phyloP scores from a whole-genome alignment of 2,113 vertebrate genomes.

The Scopus umbretta region DNA sequence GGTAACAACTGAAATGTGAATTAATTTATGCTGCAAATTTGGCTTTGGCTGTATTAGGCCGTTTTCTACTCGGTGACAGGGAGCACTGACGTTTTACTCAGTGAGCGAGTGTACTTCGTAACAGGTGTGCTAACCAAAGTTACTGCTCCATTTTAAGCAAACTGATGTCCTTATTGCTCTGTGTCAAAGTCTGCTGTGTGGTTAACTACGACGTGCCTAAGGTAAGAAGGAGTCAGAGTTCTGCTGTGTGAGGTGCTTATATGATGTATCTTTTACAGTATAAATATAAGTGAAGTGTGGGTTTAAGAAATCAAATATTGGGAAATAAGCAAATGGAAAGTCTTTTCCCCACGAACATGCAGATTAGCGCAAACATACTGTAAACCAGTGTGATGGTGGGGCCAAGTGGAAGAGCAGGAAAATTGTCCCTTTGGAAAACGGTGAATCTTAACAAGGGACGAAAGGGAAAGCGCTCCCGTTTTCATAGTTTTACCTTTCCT shows the following conservation, averaged over 20 bases:
- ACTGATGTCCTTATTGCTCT: not conserved
- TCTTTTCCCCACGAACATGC: not conserved
- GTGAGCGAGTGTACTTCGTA: not conserved
- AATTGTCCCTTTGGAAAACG: not conserved
- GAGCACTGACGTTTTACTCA: rapidly evolving
- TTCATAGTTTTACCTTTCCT: not conserved
- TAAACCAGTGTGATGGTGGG: not conserved
- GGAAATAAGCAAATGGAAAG: not conserved
- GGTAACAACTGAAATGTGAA: not conserved
- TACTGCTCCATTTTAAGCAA: not conserved
- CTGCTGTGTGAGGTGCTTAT: not conserved
- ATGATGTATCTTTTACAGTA: rapidly evolving
- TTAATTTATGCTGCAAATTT: not conserved
- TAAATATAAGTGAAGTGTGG: not conserved
- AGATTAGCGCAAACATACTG: not conserved
- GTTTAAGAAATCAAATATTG: not conserved
- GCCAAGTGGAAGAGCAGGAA: not conserved
- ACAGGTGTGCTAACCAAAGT: not conserved
- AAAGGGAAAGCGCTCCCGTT: not conserved
- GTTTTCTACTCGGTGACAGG: not conserved
- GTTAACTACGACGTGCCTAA: rapidly evolving
- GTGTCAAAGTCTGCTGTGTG: not conserved
- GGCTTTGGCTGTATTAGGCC: not conserved
- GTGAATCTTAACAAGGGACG: not conserved
- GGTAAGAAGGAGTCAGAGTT: not conserved